These are phyloP conservation scores for Umimayanthus chanpuru DNA, from an alignment of 92 coral and sea anemone species.

Conservation along the genomic window DNA sequence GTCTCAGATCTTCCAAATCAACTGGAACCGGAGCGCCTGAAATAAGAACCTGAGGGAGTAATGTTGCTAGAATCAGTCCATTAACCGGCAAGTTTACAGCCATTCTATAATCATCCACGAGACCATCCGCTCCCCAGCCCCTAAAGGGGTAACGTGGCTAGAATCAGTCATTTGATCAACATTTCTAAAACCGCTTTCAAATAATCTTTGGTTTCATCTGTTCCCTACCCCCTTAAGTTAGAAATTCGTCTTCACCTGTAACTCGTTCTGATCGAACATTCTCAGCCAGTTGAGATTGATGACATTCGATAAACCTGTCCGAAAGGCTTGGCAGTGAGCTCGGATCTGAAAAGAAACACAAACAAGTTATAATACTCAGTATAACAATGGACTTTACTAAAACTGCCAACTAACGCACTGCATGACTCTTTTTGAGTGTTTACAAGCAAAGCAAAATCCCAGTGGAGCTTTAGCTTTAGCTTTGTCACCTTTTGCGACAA, in stretches of 20 bases:
- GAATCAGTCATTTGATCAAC: background rate
- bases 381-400: too few species aligned
- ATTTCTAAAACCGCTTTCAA: too few species aligned
- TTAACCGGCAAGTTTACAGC: too few species aligned
- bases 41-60: constrained; percentile 59
- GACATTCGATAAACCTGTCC: constrained; percentile 89
- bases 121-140: too few species aligned
- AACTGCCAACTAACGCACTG: too few species aligned
- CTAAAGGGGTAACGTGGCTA: background rate
- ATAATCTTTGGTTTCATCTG: background rate
- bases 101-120: too few species aligned
- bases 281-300: constrained; percentile 92
- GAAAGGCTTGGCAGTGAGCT: constrained; percentile 89
- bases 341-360: constrained; percentile 67
- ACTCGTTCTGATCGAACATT: constrained; percentile 96
- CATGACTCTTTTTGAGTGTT: too few species aligned
- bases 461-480: too few species aligned
- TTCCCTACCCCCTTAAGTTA: background rate
- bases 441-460: too few species aligned
- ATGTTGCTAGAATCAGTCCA: background rate
- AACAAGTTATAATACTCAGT: too few species aligned
- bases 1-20: constrained; percentile 85
- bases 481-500: too few species aligned
- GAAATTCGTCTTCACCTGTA: constrained; percentile 65
- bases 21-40: constrained; percentile 98